phyloP scores from a whole-genome alignment of 2,113 vertebrate species.

The Trematomus loennbergii region DNA sequence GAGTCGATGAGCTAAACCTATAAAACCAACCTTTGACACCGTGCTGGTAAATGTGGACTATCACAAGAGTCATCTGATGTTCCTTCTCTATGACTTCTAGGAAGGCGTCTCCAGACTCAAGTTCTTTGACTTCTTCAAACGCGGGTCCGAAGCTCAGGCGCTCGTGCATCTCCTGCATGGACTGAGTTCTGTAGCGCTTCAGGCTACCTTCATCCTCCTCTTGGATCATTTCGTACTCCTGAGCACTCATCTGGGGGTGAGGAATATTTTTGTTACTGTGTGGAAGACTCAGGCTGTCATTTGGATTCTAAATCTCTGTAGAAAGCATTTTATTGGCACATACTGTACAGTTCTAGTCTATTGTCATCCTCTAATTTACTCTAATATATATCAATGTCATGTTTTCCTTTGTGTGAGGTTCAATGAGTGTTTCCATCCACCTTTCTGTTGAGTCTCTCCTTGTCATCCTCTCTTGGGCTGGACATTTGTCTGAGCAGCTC shows the following conservation, averaged over 20 bases:
- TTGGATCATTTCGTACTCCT: conserved; percentile 92
- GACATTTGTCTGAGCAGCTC: conserved; percentile 95
- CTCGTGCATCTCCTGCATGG: conserved; percentile 97
- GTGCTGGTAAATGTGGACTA: conserved; percentile 92
- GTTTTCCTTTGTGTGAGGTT: background rate
- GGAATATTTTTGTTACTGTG: background rate
- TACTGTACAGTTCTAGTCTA: background rate
- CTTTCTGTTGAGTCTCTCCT: conserved; percentile 89
- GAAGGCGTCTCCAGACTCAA: conserved; percentile 91
- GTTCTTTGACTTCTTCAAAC: conserved; percentile 88
- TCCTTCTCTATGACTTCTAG: conserved; percentile 93
- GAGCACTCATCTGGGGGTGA: conserved; percentile 85
- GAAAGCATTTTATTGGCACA: background rate
- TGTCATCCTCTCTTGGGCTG: conserved; percentile 86
- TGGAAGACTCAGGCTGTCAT: background rate
- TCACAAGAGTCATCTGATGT: conserved; percentile 85
- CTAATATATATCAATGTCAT: too few relatives aligned
- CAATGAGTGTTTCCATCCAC: conserved; percentile 71
- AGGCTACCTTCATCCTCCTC: conserved; percentile 90
- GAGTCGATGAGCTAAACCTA: background rate
- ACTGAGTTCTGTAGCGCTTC: conserved; percentile 91
- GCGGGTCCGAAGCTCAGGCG: conserved; percentile 92
- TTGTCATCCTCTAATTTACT: background rate
- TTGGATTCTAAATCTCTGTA: background rate
- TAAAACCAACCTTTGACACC: conserved; percentile 79